Evolutionary conservation across 1,140 invertebrate genomes (phyloP).

Genomic region (Pristionchus pacificus): DNA sequence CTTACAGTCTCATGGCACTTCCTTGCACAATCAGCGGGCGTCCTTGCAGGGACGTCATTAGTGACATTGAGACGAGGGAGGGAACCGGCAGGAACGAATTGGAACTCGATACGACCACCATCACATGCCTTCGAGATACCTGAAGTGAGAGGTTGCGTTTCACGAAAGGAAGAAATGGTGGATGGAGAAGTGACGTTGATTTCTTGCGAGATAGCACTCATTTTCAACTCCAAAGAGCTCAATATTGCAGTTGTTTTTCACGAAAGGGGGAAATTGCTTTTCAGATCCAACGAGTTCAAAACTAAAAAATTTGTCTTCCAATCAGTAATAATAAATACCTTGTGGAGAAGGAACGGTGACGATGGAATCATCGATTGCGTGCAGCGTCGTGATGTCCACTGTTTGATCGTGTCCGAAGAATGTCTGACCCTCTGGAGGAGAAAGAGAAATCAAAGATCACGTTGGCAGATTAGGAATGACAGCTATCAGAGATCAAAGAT

Average conservation of each 20-base stretch:
- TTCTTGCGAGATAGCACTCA: not conserved
- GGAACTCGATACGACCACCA: slow-evolving; percentile 50
- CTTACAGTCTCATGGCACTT: slow-evolving; percentile 53
- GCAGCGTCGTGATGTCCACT: not conserved
- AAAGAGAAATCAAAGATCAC: not conserved
- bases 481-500: too few relatives aligned
- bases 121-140: slow-evolving; percentile 44
- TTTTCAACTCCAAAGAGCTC: not conserved
- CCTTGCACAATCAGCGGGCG: slow-evolving; percentile 53
- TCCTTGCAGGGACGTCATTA: slow-evolving; percentile 54
- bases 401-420: not conserved
- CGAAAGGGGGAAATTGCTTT: too few relatives aligned
- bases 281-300: too few relatives aligned
- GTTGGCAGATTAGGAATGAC: not conserved
- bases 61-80: slow-evolving; percentile 52
- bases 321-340: not conserved
- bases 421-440: not conserved
- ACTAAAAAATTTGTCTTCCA: too few relatives aligned
- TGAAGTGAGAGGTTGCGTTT: slow-evolving; percentile 14
- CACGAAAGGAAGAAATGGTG: too few relatives aligned
- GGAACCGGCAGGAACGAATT: slow-evolving; percentile 46
- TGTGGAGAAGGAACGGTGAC: not conserved
- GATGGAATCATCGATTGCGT: not conserved
- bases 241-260: too few relatives aligned
- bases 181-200: too few relatives aligned